Evolutionary conservation across 1,140 invertebrate genomes (phyloP), one percentile per base, ranked within the genome.

Genomic region (Luehdorfia chinensis): DNA sequence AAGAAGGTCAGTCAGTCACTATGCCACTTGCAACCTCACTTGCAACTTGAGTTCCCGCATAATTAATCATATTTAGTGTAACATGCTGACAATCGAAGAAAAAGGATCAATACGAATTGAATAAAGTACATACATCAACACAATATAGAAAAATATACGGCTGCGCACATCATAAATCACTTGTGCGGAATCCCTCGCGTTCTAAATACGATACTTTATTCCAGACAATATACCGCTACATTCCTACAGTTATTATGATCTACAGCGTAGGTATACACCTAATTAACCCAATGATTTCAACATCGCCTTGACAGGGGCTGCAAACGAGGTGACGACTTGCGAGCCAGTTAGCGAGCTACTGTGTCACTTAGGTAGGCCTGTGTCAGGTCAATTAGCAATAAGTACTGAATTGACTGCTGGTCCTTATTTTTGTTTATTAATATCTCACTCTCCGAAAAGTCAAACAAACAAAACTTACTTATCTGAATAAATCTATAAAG

Each of bases 341-440:
- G 19, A 12, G 28, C 23, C 23, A 25, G 46, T 52, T 43, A 47
- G 47, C 46, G 31, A 14, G 36, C 31, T 8, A 14, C 14, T 23
- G 47, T 62, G 55, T 54, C 57, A 59, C 51, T 47, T 31, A 25
- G 37, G 31, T 37, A 36, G 21, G 36, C 23, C 28, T 34, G 34
- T 34, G 47, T 44, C 56, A 49, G 55, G 56, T 65, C 59, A 67
- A 67, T 71, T 67, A 71, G 61, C 53, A 60, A 45, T 57, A 51
- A 66, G 19, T 47, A 66, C 31, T 37, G 37, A 36, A 52, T 47
- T 34, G 11, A 19, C 33, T 4, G 18, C n/a, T 18, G 8, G 9
- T 18, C 32, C 3, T 13, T 9, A 34, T 34, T 34, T 34, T 18
- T 2, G 4, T 3, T 21, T 21, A n/a, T n/a, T n/a, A n/a, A n/a